Base-by-base conservation (phyloP, 2,797 vertebrate species). In the Nyctibius grandis region DNA sequence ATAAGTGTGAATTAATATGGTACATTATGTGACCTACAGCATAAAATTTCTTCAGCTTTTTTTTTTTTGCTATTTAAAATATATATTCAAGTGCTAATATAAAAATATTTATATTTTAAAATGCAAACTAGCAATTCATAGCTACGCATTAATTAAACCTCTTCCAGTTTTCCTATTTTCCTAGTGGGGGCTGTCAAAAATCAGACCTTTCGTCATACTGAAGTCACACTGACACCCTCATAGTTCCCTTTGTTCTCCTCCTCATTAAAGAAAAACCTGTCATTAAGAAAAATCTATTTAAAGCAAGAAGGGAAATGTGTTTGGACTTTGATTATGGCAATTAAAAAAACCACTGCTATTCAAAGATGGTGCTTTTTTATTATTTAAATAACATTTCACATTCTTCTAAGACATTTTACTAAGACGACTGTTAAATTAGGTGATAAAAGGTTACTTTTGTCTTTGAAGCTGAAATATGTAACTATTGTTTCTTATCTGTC, bases 361-460 rank as follows among this genome's bases (percentile, higher is more conserved):
- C 88, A 90, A 69, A 96, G 89, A 92, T 57, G 56, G 69, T 51
- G 22, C 44, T 69, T 96, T 87, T 97, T 97, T 95, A 97, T 96
- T 96, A 93, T 96, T 97, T 94, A 96, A 98, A 96, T 91, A 97
- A 84, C 76, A 88, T 92, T 97, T 96, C 80, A 74, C 76, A 89
- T 97, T 98, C 75, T 93, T 93, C 91, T 70, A 94, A 95, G 94
- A 87, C 91, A 85, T 95, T 96, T 96, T 73, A 68, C 65, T 79
- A 68, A 93, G 78, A 91, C 95, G 90, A 85, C 84, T 91, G 89
- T 93, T 97, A 97, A 98, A 97, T 96, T 96, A 95, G 60, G 93
- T 96, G 95, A 97, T 98, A 96, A 98, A 98, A 97, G 96, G 97
- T 97, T 97, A 97, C 88, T 97, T 97, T 97, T 98, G 95, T 94